A percentile compares a stretch with the other conserved stretches of the same genome.
phyloP scores from a whole-genome alignment of 1,140 invertebrate genomes.

The Lepidostoma basale region DNA sequence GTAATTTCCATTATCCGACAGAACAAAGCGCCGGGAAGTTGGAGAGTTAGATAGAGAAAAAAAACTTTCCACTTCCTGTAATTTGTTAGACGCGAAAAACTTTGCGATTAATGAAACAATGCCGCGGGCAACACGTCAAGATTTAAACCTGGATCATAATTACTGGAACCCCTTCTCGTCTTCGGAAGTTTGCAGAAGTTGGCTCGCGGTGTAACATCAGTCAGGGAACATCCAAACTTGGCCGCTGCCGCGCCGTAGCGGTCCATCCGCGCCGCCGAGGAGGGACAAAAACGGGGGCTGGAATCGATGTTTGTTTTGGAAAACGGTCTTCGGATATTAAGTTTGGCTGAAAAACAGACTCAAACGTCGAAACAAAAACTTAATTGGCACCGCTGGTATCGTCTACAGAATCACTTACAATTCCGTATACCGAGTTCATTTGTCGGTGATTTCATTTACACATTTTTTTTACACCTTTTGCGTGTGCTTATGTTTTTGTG shows the following conservation, averaged over 20 bases:
- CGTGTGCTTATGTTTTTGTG: no score
- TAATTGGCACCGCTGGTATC: no score
- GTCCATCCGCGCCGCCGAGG: not conserved
- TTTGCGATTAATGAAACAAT: constrained; percentile 47
- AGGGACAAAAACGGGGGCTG: not conserved
- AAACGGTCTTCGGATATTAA: no score
- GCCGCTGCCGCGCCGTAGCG: not conserved
- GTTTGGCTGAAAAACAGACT: no score
- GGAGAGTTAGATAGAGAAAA: constrained; percentile 31
- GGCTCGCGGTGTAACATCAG: constrained; percentile 35
- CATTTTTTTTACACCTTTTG: no score
- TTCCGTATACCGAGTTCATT: no score
- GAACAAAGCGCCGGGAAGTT: constrained; percentile 33
- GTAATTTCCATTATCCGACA: constrained; percentile 46
- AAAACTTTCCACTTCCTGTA: constrained; percentile 41
- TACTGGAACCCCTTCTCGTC: constrained; percentile 39
- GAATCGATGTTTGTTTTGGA: no score
- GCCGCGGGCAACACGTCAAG: constrained; percentile 46
- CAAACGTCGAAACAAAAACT: no score
- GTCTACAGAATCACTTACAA: no score
- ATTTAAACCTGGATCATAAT: constrained; percentile 47
- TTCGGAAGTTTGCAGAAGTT: constrained; percentile 34
- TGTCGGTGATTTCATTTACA: no score
- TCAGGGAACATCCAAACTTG: constrained; percentile 27
- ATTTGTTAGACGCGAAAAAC: constrained; percentile 46